Evolutionary conservation across 2,113 vertebrate genomes (phyloP).

Genomic region (Pycnonotus jocosus): DNA sequence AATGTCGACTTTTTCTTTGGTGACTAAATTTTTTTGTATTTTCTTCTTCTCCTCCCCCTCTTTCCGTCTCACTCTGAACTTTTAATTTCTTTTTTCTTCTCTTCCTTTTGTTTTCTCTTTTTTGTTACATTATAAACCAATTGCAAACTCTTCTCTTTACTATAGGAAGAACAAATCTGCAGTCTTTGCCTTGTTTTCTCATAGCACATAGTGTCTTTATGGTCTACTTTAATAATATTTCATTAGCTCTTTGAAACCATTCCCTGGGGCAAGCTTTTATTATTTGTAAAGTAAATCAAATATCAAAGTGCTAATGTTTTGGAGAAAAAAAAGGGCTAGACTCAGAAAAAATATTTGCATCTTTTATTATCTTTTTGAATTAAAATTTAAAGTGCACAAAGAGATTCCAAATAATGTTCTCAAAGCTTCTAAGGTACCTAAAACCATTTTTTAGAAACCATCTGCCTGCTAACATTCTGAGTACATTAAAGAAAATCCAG

Average conservation of each 20-base stretch:
- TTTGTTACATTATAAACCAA: neutral
- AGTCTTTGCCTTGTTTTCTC: neutral
- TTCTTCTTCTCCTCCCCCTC: neutral
- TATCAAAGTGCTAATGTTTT: slow-evolving; percentile 15
- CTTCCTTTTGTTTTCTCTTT: neutral
- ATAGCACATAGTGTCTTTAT: neutral
- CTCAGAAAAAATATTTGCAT: slow-evolving; percentile 41
- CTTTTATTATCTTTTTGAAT: slow-evolving; percentile 37
- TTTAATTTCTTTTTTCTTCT: neutral
- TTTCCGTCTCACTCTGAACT: neutral
- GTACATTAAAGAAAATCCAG: neutral
- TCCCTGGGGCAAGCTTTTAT: slow-evolving; percentile 16
- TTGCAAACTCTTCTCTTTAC: neutral
- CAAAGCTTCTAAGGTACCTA: neutral
- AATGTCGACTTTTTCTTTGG: neutral
- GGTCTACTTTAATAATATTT: slow-evolving; percentile 32
- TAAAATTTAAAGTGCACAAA: neutral
- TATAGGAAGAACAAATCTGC: neutral
- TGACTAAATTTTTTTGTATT: neutral
- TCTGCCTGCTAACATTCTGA: neutral
- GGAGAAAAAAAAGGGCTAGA: slow-evolving; percentile 10
- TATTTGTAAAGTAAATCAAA: slow-evolving; percentile 58
- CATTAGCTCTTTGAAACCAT: slow-evolving; percentile 32
- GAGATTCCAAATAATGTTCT: slow-evolving; percentile 23
- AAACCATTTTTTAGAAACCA: neutral